Base-by-base conservation (phyloP, 2,888 invertebrate species). In the Xestia c-nigrum region DNA sequence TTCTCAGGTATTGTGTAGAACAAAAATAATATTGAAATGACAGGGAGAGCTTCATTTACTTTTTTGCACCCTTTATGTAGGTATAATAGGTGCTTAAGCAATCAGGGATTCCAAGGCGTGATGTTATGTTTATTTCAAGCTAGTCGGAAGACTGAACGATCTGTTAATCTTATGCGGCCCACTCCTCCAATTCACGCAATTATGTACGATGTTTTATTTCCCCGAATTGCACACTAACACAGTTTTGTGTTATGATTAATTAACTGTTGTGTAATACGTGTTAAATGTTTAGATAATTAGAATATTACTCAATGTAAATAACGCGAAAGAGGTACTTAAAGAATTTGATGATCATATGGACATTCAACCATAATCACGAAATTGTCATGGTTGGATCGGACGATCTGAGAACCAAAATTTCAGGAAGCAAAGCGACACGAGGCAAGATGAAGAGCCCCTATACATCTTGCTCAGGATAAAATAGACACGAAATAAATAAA, bases 101-200 rank as follows among this genome's bases (percentile, higher is more conserved):
- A 10, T 61, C 31, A 38, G 0, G 19, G 19, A 38, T 61, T 19
- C 38, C 61, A 61, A 57, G 31, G 19, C 19, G 9, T 19, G 7
- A 31, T 59, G 59, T 59, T 16, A 21, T 52, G 9, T 55, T 57
- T 19, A 64, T 83, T 72, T 57, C 40, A 61, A 73, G 43, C 46
- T 24, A 78, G 43, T 74, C 83, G 70, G 65, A 85, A 85, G 85
- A 70, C 47, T 38, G 38, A 66, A 72, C 64, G 61, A 72, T 75
- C 63, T 72, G 46, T 61, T 80, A 84, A 84, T 80, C 73, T 70
- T 85, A 90, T 85, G 85, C 90, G 92, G 84, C 90, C 93, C 84
- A 93, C 90, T 93, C 91, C 80, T 92, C 93, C 89, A 93, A 89
- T 89, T 93, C 90, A 88, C 89, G 91, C 88, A 92, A 92, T 90